A percentile compares a stretch with the other conserved stretches of the same genome.
phyloP scores from a whole-genome alignment of 2,888 invertebrate genomes.

The Mayetiola destructor region DNA sequence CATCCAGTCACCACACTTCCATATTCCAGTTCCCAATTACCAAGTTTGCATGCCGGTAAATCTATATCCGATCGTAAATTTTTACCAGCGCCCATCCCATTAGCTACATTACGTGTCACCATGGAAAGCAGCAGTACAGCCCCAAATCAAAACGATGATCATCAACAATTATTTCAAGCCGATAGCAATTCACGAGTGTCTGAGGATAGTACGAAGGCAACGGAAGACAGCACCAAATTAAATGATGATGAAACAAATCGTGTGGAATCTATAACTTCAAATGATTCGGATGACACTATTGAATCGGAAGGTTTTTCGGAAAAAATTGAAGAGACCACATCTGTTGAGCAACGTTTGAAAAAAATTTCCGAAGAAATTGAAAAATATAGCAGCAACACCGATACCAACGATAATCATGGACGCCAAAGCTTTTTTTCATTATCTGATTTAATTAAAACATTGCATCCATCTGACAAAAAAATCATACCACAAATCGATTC shows the following conservation, averaged over 20 bases:
- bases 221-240: neutral
- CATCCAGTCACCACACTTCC: slow-evolving; percentile 22
- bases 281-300: slow-evolving; percentile 17
- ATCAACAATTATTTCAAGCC: neutral
- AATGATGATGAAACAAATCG: slow-evolving; percentile 9
- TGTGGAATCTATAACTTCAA: slow-evolving; percentile 15
- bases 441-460: slow-evolving; percentile 33
- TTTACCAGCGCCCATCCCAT: neutral
- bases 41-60: neutral
- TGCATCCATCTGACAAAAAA: slow-evolving; percentile 31
- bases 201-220: neutral
- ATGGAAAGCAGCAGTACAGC: neutral
- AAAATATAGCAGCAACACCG: slow-evolving; percentile 24
- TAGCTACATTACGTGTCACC: slow-evolving; percentile 1
- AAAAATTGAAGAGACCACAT: slow-evolving; percentile 25
- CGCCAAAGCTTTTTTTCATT: slow-evolving; percentile 33
- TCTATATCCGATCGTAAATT: slow-evolving; percentile 5
- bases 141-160: neutral
- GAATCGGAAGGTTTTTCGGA: neutral
- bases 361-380: slow-evolving; percentile 33
- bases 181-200: neutral
- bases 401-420: slow-evolving; percentile 20
- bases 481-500: slow-evolving; percentile 34
- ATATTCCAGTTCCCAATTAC: slow-evolving; percentile 16
- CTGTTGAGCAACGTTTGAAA: slow-evolving; percentile 32